Base-by-base conservation (phyloP, 2,888 invertebrate genomes). In the Drosophila algonquin region DNA sequence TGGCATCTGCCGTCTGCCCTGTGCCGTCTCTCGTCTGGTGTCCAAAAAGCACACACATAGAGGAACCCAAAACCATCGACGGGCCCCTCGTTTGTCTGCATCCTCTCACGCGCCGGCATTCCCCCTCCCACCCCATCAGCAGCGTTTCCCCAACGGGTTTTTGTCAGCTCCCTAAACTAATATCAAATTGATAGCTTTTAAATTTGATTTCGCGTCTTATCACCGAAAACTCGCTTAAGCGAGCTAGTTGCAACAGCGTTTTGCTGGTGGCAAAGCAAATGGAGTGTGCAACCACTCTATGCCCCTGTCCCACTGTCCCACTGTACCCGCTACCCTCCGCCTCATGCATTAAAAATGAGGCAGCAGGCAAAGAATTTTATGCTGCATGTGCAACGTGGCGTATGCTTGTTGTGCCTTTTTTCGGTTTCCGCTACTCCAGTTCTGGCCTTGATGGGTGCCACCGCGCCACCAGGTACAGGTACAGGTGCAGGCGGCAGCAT, bases 131-230 rank as follows among this genome's bases (percentile, higher is more conserved):
- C 63, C 72, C 30, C 63, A 73, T 3, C 21, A 75, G 76, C 64
- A 64, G 67, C 30, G 62, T 58, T 76, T 63, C 73, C 81, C 65
- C 58, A 72, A 60, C 73, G 63, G 76, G 60, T 60, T 58, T 52
- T 40, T 47, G 46, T 58, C 44, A 48, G 69, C 75, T 84, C 82
- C 82, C 85, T 55, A 48, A 80, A 76, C 77, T 86, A 85, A 86
- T 88, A 87, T 89, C 85, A 81, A 83, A 89, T 89, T 90, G 90
- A 90, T 90, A 88, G 89, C 90, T 90, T 90, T 90, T 88, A 90
- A 90, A 90, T 90, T 90, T 90, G 90, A 90, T 90, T 89, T 81
- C 87, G 78, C 82, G 82, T 84, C 89, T 87, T 90, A 89, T 86
- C 89, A 81, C 78, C 78, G 67, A 77, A 71, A 71, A n/a, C 40